These are phyloP conservation scores for Gavia stellata DNA, from an alignment of 2,113 vertebrate species.

Conservation along the genomic window DNA sequence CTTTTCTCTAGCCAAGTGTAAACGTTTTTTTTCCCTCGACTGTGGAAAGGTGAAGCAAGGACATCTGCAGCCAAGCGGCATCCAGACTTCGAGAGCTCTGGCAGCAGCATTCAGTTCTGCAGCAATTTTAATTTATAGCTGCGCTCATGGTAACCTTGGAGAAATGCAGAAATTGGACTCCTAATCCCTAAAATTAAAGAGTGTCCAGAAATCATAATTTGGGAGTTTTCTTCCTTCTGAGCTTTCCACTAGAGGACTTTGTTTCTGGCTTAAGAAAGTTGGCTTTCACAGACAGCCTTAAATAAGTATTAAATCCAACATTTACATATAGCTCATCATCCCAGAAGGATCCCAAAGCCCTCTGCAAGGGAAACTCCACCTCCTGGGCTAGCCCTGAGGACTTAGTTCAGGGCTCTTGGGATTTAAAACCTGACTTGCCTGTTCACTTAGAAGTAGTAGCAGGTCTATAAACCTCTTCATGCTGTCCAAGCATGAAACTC, in stretches of 20 bases:
- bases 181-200: neutral
- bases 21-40: neutral
- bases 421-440: neutral
- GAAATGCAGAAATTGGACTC: neutral
- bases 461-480: neutral
- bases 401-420: neutral
- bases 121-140: neutral
- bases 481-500: neutral
- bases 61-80: neutral
- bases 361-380: neutral
- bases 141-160: neutral
- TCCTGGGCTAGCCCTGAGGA: neutral
- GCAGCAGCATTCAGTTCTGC: neutral
- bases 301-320: neutral
- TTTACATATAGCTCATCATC: neutral
- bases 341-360: neutral
- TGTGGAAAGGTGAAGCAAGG: conserved; percentile 29
- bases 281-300: neutral
- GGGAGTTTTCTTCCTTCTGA: neutral
- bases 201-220: neutral
- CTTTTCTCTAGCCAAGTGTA: neutral
- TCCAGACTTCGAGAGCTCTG: neutral
- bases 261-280: neutral
- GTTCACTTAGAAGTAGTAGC: accelerated
- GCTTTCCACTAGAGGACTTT: neutral